Conservation (phyloP, 92 coral and sea anemone species). For the Epizoanthus stellaris region DNA sequence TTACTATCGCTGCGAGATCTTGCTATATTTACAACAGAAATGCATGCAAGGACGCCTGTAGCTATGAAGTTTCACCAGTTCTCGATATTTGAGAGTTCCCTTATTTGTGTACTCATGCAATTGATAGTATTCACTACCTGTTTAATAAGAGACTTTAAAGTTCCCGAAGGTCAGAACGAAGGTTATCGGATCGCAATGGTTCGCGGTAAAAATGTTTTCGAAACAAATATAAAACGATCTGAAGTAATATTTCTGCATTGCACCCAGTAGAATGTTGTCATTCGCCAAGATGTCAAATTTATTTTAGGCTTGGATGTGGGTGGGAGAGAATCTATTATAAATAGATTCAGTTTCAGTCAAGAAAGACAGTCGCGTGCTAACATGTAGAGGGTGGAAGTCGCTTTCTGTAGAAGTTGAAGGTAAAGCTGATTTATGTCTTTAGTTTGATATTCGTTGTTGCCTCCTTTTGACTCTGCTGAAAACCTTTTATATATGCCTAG, state of each 20-base stretch:
- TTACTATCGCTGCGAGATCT: no score
- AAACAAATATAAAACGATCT: constrained; percentile 9
- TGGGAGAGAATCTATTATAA: constrained; percentile 1
- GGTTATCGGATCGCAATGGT: not conserved
- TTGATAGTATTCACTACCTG: no score
- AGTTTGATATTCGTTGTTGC: not conserved
- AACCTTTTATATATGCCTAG: no score
- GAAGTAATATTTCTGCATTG: not conserved
- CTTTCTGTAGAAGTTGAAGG: constrained; percentile 11
- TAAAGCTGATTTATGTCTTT: not conserved
- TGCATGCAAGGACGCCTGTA: no score
- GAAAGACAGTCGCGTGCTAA: not conserved
- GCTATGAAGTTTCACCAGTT: no score
- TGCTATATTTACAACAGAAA: no score
- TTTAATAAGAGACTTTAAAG: no score
- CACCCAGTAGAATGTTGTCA: not conserved
- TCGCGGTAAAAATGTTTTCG: not conserved
- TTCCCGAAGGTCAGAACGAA: no score
- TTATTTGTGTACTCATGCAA: no score
- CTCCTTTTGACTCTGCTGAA: not conserved
- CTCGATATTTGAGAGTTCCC: no score
- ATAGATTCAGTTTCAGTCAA: not conserved
- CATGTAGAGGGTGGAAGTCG: not conserved
- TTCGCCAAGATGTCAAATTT: not conserved
- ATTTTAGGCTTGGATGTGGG: not conserved